phyloP scores from a whole-genome alignment of 2,113 vertebrate species.

The Campylomormyrus numenius region DNA sequence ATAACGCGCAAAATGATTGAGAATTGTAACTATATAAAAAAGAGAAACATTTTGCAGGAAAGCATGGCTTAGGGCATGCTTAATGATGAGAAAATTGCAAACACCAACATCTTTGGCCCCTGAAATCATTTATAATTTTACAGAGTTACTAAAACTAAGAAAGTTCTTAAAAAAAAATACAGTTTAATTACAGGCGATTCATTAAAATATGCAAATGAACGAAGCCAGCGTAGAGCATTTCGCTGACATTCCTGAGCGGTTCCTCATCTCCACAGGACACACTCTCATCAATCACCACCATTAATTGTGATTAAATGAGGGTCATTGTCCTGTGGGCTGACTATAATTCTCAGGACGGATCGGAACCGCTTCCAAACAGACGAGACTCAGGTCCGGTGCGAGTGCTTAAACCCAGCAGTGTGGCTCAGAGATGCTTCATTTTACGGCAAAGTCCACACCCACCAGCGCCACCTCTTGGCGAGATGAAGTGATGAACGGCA shows the following conservation, averaged over 20 bases:
- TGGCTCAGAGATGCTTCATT: neutral
- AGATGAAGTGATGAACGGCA: neutral
- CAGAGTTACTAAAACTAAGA: neutral
- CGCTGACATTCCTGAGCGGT: neutral
- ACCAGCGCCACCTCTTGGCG: neutral
- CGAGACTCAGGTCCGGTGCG: neutral
- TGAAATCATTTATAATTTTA: neutral
- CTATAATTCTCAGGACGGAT: neutral
- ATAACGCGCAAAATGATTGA: neutral
- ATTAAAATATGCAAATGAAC: slow-evolving; percentile 4
- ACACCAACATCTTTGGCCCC: neutral
- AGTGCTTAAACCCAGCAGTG: neutral
- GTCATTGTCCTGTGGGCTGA: slow-evolving; percentile 11
- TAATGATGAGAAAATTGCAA: neutral
- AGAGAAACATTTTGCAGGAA: neutral
- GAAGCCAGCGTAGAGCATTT: neutral
- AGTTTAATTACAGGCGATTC: slow-evolving; percentile 2
- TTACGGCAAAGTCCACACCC: neutral
- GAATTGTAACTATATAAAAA: neutral
- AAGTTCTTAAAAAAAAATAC: slow-evolving; percentile 4
- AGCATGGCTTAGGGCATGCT: neutral
- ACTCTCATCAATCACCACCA: slow-evolving; percentile 10
- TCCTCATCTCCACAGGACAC: neutral
- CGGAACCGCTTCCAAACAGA: neutral
- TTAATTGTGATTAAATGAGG: slow-evolving; percentile 22